phyloP scores from a whole-genome alignment of 2,888 invertebrate species.

The Hypselothyrea guttata region DNA sequence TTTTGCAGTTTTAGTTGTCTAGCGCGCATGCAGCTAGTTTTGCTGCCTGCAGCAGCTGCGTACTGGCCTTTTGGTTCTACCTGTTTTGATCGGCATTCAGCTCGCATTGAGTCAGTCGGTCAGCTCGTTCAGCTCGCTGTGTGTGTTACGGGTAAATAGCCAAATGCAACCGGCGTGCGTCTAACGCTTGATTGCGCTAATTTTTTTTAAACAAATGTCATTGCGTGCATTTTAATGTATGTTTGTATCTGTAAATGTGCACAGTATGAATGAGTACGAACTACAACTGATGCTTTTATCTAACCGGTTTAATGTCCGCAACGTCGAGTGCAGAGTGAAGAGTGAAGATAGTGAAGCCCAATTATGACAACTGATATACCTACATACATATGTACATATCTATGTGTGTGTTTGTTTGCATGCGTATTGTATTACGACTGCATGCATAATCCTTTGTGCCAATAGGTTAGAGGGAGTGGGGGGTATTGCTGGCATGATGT shows the following conservation, averaged over 20 bases:
- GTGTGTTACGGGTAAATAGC: conserved; percentile 29
- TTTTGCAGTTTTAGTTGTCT: too few species aligned
- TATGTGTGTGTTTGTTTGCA: conserved; percentile 2
- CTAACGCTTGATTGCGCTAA: conserved; percentile 16
- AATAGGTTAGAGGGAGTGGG: neutral
- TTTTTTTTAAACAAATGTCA: too few species aligned
- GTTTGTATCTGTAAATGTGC: too few species aligned
- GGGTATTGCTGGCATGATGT: conserved; percentile 27
- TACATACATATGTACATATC: neutral
- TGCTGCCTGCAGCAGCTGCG: neutral
- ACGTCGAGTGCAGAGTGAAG: too few species aligned
- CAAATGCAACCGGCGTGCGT: conserved; percentile 2
- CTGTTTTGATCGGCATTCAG: conserved; percentile 24
- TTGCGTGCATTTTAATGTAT: too few species aligned
- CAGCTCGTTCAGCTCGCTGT: conserved; percentile 45
- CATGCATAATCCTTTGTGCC: conserved; percentile 11
- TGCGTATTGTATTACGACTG: too few species aligned
- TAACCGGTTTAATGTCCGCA: too few species aligned
- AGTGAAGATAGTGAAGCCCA: too few species aligned
- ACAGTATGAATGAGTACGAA: too few species aligned
- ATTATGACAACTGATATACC: neutral
- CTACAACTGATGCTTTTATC: too few species aligned
- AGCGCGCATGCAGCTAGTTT: too few species aligned
- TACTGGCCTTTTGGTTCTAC: neutral
- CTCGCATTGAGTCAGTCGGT: conserved; percentile 46